A percentile compares a stretch with the other conserved stretches of the same genome.
phyloP scores from a whole-genome alignment of 2,797 vertebrate species.

The Rhincodon typus region DNA sequence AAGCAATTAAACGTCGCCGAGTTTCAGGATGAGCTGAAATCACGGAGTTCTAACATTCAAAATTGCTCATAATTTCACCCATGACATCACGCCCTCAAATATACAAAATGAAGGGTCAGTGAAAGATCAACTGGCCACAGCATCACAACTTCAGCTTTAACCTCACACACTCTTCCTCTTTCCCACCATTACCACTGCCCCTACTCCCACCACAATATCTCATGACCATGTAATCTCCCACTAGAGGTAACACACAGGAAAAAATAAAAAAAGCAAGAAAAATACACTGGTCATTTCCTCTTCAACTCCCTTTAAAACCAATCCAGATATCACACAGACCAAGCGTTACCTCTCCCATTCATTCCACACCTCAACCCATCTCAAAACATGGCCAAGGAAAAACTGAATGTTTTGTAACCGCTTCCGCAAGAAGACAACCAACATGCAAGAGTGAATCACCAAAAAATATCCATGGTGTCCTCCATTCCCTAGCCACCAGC shows the following conservation, averaged over 20 bases:
- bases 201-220: too few relatives aligned
- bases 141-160: background rate
- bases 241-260: background rate
- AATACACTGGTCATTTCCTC: background rate
- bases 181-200: background rate
- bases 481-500: too few relatives aligned
- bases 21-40: background rate
- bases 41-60: background rate
- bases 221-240: too few relatives aligned
- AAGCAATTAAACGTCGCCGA: background rate
- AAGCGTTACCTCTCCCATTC: background rate
- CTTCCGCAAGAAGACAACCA: too few relatives aligned
- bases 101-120: background rate
- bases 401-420: background rate
- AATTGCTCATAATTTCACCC: background rate
- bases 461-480: too few relatives aligned
- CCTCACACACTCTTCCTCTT: background rate
- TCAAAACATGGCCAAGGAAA: background rate
- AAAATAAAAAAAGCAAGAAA: background rate
- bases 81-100: background rate
- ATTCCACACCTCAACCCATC: background rate
- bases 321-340: background rate
- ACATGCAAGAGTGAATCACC: too few relatives aligned
- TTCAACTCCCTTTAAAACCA: background rate
- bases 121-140: background rate